Evolutionary conservation across 2,113 vertebrate species (phyloP).

Genomic region (Montifringilla adamsi): DNA sequence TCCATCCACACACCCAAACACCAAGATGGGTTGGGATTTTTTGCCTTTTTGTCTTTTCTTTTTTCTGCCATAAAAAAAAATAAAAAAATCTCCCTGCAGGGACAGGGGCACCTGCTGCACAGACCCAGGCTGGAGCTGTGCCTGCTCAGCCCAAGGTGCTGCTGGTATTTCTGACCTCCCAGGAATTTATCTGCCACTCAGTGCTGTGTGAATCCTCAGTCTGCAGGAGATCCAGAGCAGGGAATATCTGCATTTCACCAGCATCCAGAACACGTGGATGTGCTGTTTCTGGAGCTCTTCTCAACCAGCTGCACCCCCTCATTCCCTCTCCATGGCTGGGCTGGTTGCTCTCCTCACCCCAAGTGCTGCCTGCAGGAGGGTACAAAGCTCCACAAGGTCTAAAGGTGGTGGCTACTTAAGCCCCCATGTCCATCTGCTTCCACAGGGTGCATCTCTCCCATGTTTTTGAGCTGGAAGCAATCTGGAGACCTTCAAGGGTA

Average conservation of each 20-base stretch:
- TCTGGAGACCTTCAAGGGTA: not conserved
- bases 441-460: not conserved
- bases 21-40: not conserved
- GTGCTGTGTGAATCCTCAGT: not conserved
- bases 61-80: no score
- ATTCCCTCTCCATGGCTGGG: not conserved
- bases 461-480: not conserved
- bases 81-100: not conserved
- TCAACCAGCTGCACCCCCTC: not conserved
- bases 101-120: not conserved
- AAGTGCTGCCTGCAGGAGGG: not conserved
- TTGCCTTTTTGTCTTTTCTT: not conserved
- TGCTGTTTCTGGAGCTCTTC: not conserved
- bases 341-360: not conserved
- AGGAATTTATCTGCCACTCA: not conserved
- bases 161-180: not conserved
- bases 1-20: not conserved
- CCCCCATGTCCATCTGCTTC: not conserved
- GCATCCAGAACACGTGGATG: fast-evolving
- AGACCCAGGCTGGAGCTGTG: not conserved
- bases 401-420: not conserved
- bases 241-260: not conserved
- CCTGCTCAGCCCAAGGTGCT: not conserved
- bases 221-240: not conserved
- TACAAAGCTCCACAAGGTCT: not conserved